These are phyloP conservation scores for Semicossyphus pulcher DNA, from an alignment of 2,113 vertebrate species.

Conservation along the genomic window DNA sequence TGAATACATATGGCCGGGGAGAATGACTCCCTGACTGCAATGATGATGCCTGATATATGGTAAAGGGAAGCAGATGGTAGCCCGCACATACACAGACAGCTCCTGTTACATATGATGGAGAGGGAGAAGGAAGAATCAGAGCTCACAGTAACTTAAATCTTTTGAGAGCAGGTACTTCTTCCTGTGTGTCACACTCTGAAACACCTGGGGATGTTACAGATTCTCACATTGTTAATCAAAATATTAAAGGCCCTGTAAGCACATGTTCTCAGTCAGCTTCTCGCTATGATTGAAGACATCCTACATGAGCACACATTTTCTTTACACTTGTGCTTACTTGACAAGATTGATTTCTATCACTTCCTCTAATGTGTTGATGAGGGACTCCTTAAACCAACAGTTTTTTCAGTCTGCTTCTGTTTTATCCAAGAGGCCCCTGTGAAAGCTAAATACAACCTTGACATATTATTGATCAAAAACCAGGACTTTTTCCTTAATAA, in stretches of 20 bases:
- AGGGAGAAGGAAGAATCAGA: constrained; percentile 36
- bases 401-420: too few species aligned
- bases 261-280: neutral
- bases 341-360: neutral
- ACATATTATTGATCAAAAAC: too few species aligned
- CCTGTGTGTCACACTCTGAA: neutral
- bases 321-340: neutral
- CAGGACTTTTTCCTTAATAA: too few species aligned
- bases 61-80: constrained; percentile 66
- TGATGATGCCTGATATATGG: constrained; percentile 61
- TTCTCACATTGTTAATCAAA: neutral
- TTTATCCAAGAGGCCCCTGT: too few species aligned
- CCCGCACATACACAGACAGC: constrained; percentile 31
- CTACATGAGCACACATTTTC: neutral
- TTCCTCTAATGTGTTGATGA: too few species aligned
- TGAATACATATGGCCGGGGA: constrained; percentile 65
- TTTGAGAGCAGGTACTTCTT: constrained; percentile 4
- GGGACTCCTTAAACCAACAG: too few species aligned
- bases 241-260: neutral
- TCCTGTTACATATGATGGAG: constrained; percentile 44
- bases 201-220: neutral
- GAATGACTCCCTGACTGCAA: constrained; percentile 47
- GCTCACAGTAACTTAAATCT: constrained; percentile 20
- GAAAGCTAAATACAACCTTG: too few species aligned
- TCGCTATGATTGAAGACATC: neutral